Base-by-base conservation (phyloP, 2,113 vertebrate genomes). In the Oenanthe oenanthe region DNA sequence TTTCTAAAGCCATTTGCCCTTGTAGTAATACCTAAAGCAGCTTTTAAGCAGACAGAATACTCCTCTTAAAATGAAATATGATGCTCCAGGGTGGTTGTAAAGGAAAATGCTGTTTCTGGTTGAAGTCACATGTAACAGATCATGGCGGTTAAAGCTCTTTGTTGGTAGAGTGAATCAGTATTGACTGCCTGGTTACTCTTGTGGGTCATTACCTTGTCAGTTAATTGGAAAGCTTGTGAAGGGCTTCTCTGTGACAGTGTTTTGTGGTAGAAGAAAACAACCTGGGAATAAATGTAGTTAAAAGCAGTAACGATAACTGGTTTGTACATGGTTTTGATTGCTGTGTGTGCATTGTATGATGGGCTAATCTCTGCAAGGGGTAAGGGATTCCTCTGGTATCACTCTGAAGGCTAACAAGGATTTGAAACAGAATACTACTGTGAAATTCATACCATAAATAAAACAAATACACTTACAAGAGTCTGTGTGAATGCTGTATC, bases 101-200 rank as follows among this genome's bases (percentile, higher is more conserved):
- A 94, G 77, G 85, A 95, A 94, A 93, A 77, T 74, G 54, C 61
- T 86, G 9, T 92, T 95, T 94, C 60, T 94, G 75, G 81, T 93
- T 94, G 85, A 94, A 90, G 82, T 90, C 85, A 58, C 79, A 58
- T 61, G 72, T 80, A 89, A 88, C 45, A 80, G 85, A 85, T 93
- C 78, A 10, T 6, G 71, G 78, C 22, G 36, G 38, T 86, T 95
- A 90, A 92, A 94, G 40, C 54, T 60, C 34, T 95, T 94, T 95
- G 83, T 84, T 0, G 0, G 61, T 72, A 63, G 80, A 95, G 83
- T 73, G 85, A 89, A 77, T 92, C 17, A 1, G 67, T 90, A 77
- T 86, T 79, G 92, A 84, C 93, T 80, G 88, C 20, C 13, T 88
- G 60, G 22, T 63, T 94, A 62, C 78, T 85, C 43, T 79, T 89